Conservation (phyloP, 2,888 invertebrate genomes). For the Drosophila paracracens region DNA sequence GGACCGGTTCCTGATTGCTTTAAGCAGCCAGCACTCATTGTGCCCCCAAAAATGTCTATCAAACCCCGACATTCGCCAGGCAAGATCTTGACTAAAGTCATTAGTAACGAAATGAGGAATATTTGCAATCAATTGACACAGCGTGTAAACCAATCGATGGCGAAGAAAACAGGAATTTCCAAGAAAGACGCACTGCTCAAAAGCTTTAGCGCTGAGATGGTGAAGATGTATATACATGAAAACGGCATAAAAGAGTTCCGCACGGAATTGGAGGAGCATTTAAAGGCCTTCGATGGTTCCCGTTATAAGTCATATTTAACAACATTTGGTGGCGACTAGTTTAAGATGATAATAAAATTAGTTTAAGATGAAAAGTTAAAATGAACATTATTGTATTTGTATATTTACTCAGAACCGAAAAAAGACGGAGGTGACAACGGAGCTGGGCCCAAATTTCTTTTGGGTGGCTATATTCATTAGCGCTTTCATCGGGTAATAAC, state of each 20-base stretch:
- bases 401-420: too few species aligned
- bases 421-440: too few species aligned
- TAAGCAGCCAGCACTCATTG: not conserved
- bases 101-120: not conserved
- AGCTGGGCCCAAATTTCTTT: too few species aligned
- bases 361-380: too few species aligned
- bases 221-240: not conserved
- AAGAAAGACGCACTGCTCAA: not conserved
- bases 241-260: not conserved
- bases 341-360: too few species aligned
- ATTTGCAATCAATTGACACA: slow-evolving; percentile 3
- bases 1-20: not conserved
- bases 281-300: not conserved
- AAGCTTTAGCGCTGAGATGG: not conserved
- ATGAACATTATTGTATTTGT: too few species aligned
- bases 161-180: not conserved
- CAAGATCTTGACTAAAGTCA: slow-evolving; percentile 1
- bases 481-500: too few species aligned
- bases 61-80: not conserved
- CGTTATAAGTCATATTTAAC: slow-evolving; percentile 1
- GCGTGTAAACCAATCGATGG: not conserved
- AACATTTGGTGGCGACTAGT: not conserved
- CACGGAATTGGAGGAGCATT: not conserved
- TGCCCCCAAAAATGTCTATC: not conserved
- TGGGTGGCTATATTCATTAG: too few species aligned